Percentiles rank a stretch among this genome's conserved stretches.
These are phyloP conservation scores for Danio aesculapii DNA, from an alignment of 2,797 vertebrate species.

Conservation along the genomic window DNA sequence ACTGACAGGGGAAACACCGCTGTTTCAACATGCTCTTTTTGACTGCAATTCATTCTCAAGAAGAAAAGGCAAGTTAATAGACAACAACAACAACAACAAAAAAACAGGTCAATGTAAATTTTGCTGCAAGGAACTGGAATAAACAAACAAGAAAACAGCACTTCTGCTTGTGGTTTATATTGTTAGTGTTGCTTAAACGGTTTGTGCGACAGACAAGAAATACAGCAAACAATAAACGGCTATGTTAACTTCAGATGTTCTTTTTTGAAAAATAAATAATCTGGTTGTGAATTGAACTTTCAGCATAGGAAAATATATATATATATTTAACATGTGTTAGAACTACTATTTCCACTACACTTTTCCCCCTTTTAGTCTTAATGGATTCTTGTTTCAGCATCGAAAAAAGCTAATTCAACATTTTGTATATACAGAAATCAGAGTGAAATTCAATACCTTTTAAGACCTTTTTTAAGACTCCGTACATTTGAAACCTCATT, in stretches of 20 bases:
- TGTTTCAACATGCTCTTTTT: neutral
- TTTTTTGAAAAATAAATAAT: neutral
- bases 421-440: too few relatives aligned
- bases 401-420: too few relatives aligned
- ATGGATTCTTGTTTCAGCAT: too few relatives aligned
- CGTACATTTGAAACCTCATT: too few relatives aligned
- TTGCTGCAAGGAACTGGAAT: neutral
- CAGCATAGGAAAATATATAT: too few relatives aligned
- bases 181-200: neutral
- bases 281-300: too few relatives aligned
- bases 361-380: too few relatives aligned
- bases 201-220: neutral
- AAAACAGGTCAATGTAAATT: neutral
- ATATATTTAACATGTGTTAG: too few relatives aligned
- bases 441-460: too few relatives aligned
- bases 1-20: constrained; percentile 35
- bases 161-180: neutral
- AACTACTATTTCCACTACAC: too few relatives aligned
- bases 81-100: neutral
- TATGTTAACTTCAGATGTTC: too few relatives aligned
- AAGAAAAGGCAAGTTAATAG: neutral
- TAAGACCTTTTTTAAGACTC: too few relatives aligned
- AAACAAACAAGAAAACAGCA: neutral
- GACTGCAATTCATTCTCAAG: neutral
- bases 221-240: neutral